Conservation (phyloP, 2,797 vertebrate genomes). For the Oryzias sinensis region DNA sequence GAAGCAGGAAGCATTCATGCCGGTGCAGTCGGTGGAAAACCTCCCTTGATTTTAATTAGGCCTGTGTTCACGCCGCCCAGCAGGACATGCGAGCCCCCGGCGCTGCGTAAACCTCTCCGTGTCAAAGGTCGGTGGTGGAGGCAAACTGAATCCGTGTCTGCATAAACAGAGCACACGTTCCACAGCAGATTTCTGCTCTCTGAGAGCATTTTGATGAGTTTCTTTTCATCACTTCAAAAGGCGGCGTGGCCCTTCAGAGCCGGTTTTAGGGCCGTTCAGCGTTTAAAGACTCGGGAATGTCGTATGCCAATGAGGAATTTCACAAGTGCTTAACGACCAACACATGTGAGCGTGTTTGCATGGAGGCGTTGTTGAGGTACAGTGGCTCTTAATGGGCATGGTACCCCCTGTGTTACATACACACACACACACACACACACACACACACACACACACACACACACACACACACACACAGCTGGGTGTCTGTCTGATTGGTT, state of each 20-base stretch:
- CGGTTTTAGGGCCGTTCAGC: constrained; percentile 5
- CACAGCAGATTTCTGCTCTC: neutral
- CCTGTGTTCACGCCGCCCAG: constrained; percentile 42
- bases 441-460: neutral
- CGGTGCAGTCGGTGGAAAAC: constrained; percentile 19
- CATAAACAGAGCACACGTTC: constrained; percentile 1
- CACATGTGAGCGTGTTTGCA: constrained; percentile 28
- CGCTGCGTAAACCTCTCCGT: constrained; percentile 20
- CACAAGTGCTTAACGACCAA: constrained; percentile 51
- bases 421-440: neutral
- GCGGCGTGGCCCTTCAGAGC: constrained; percentile 17
- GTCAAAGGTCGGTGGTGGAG: constrained; percentile 39
- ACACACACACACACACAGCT: constrained; percentile 14
- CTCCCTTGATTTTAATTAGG: constrained; percentile 52
- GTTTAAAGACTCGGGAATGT: constrained; percentile 20
- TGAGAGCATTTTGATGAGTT: neutral
- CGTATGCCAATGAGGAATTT: constrained; percentile 38
- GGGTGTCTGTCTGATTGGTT: constrained; percentile 43
- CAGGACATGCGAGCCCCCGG: constrained; percentile 35
- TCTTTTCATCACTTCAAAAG: constrained; percentile 30
- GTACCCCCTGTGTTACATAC: constrained; percentile 28
- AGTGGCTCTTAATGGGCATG: constrained; percentile 52
- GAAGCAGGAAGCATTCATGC: constrained; percentile 32
- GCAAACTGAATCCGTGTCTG: constrained; percentile 9
- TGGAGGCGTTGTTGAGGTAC: constrained; percentile 37